Evolutionary conservation across 1,140 invertebrate genomes (phyloP).

Genomic region (Drosophila triauraria): DNA sequence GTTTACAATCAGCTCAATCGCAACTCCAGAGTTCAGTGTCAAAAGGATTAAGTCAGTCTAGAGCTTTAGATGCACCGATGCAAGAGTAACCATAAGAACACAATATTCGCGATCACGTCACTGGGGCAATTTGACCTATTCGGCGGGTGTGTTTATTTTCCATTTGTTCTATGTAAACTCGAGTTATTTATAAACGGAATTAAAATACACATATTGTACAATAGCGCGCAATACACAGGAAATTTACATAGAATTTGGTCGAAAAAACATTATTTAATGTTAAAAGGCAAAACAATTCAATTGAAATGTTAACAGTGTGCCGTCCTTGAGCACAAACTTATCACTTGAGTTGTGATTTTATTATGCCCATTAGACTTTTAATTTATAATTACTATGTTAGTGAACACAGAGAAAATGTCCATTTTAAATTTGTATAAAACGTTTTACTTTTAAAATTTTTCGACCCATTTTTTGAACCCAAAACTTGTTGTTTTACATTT

Average conservation of each 20-base stretch:
- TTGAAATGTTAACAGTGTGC: background rate
- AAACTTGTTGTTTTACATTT: too few species aligned
- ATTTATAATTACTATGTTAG: too few species aligned
- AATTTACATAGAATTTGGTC: background rate
- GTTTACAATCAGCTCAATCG: background rate
- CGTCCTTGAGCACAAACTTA: background rate
- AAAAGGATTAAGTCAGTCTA: too few species aligned
- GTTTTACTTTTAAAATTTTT: too few species aligned
- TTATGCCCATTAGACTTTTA: too few species aligned
- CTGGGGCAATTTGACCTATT: slow-evolving; percentile 14
- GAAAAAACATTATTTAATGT: background rate
- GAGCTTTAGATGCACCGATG: background rate
- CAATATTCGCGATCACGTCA: slow-evolving; percentile 4
- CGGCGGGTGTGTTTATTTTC: slow-evolving; percentile 4
- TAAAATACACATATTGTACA: background rate
- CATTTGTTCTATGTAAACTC: slow-evolving; percentile 15
- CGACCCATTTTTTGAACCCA: too few species aligned
- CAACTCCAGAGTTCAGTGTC: background rate
- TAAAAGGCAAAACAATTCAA: background rate
- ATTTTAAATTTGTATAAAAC: too few species aligned
- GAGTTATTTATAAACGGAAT: slow-evolving; percentile 18
- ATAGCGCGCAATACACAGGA: background rate
- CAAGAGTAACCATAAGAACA: background rate
- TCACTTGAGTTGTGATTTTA: background rate
- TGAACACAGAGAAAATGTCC: too few species aligned